Evolutionary conservation across 2,888 invertebrate genomes (phyloP).

Genomic region (Apodemia duryi): DNA sequence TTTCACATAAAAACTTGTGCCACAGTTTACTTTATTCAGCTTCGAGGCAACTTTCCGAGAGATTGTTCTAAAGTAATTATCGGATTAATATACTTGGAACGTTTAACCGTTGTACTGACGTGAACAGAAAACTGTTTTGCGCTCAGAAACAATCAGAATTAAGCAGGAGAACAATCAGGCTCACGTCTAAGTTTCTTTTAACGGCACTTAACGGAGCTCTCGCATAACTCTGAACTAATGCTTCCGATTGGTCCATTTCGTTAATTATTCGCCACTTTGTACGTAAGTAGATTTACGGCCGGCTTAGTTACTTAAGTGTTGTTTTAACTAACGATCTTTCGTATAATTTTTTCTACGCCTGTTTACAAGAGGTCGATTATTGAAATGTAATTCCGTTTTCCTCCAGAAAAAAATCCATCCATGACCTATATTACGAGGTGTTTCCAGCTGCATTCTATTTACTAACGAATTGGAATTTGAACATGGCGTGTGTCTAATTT

Average conservation of each 20-base stretch:
- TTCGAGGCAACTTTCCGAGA: conserved; percentile 60
- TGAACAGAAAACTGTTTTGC: conserved; percentile 64
- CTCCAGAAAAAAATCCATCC: too few species aligned
- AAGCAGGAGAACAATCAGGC: conserved; percentile 70
- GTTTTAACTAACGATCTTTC: not conserved
- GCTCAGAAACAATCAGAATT: conserved; percentile 74
- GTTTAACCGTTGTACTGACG: conserved; percentile 58
- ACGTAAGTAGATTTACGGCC: conserved; percentile 70
- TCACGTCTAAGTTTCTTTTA: conserved; percentile 77
- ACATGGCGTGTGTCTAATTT: too few species aligned
- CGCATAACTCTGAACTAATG: conserved; percentile 76
- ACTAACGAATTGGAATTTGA: too few species aligned
- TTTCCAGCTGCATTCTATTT: too few species aligned
- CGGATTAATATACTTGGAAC: conserved; percentile 72
- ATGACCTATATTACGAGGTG: too few species aligned
- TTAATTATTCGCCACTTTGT: conserved; percentile 79
- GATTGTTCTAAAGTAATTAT: conserved; percentile 77
- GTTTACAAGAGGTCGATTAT: not conserved
- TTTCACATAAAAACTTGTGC: conserved; percentile 61
- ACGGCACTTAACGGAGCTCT: conserved; percentile 69
- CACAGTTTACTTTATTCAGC: conserved; percentile 51
- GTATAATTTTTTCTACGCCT: not conserved
- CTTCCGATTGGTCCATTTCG: conserved; percentile 77
- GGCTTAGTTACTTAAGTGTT: conserved; percentile 41
- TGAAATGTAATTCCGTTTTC: too few species aligned